phyloP scores from a whole-genome alignment of 2,797 vertebrate species.

The Tauraco hartlaubi region DNA sequence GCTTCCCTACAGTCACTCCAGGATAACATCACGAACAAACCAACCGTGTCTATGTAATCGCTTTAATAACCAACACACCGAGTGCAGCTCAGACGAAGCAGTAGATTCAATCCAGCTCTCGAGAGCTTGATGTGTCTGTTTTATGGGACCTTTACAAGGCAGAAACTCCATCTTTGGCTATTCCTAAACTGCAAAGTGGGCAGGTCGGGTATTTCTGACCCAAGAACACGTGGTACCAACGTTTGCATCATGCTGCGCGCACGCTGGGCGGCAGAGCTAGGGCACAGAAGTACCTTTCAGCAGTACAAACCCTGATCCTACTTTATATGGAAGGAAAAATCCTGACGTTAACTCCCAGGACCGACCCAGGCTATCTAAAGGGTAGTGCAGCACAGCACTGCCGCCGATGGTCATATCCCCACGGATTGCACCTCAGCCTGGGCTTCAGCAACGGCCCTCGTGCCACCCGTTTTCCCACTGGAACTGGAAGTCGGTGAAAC shows the following conservation, averaged over 20 bases:
- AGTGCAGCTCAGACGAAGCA: neutral
- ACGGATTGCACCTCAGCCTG: accelerated
- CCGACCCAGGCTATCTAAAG: neutral
- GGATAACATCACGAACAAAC: neutral
- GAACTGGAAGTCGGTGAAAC: neutral
- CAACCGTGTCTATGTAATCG: neutral
- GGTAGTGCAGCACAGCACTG: neutral
- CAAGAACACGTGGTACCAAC: slow-evolving; percentile 6
- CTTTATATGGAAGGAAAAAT: neutral
- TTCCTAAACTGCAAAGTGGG: slow-evolving; percentile 26
- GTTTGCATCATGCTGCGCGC: neutral
- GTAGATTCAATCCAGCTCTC: slow-evolving; percentile 29
- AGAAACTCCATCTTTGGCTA: neutral
- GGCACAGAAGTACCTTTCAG: neutral
- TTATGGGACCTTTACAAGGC: neutral
- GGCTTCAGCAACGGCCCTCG: neutral
- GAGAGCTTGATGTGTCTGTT: slow-evolving; percentile 47
- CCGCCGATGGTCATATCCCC: accelerated
- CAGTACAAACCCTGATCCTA: neutral
- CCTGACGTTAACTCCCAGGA: neutral
- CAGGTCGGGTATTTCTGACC: neutral
- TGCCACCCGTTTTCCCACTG: neutral
- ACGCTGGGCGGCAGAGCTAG: neutral
- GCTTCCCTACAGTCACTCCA: neutral
- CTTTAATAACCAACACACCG: neutral